Evolutionary conservation across 2,888 invertebrate species (phyloP), one percentile per base, ranked within the genome.

Genomic region (Orchesella flavescens): DNA sequence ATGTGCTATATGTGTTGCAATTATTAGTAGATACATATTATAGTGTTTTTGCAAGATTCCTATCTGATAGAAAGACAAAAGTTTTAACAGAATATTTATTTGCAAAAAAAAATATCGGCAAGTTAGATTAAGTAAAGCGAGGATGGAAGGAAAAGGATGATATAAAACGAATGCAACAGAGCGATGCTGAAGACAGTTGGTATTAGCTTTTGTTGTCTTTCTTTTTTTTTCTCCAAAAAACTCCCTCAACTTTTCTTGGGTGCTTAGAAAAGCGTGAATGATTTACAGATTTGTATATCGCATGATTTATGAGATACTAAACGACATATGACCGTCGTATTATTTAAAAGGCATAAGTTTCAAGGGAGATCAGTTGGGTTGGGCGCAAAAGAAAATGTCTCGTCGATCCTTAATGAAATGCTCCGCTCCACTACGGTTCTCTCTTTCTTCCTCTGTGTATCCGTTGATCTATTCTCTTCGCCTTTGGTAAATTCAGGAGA

Each of bases 261-360:
- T 73, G 73, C 7, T n/a, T 13, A 59, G 59, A 44, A 23, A 19
- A 73, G 73, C 59, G 75, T 65, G 63, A 74, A 82, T 76, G 76
- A 76, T 82, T 76, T 82, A 76, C 17, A 74, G 81, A 81, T 75
- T 81, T 75, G 69, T 59, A 75, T 75, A 44, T 57, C 71, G 34
- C 19, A 44, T 76, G 82, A 82, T 82, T 82, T 82, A 82, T 82
- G 82, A 59, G 76, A 82, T 73, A 53, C 53, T 69, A 76, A 82
- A 76, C 71, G 72, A 46, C 78, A 78, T 69, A 55, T 59, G 68
- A 68, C 59, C 34, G 43, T 55, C 53, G 55, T 21, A 66, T 53
- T 57, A 57, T 77, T 66, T 46, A 77, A 65, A 34, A 77, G 55
- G 44, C 63, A 17, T 15, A 77, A 68, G 34, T 65, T 65, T 65